Conservation (phyloP, 2,888 invertebrate genomes). For the Parapristionchus giblindavisi region DNA sequence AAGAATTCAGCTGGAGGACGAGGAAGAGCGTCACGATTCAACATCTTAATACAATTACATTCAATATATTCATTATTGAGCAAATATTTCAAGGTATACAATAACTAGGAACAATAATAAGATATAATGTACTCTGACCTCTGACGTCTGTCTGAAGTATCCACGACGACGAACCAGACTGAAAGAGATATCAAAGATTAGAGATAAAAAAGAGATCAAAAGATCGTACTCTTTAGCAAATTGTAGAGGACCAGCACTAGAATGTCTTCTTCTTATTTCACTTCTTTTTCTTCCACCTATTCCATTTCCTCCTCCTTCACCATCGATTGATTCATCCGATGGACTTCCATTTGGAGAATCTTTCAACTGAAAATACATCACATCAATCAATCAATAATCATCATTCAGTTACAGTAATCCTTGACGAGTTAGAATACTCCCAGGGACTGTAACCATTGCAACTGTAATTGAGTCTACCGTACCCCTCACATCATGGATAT, state of each 20-base stretch:
- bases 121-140: conserved; percentile 11
- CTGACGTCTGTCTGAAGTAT: conserved; percentile 54
- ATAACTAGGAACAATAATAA: neutral
- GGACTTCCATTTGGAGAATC: conserved; percentile 23
- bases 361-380: conserved; percentile 31
- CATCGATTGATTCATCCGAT: conserved; percentile 32
- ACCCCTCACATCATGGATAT: too few species aligned
- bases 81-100: neutral
- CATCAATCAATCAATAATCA: conserved; percentile 20
- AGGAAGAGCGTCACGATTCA: conserved; percentile 35
- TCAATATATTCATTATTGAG: neutral
- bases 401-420: neutral
- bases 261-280: conserved; percentile 32
- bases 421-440: too few species aligned
- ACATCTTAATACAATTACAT: neutral
- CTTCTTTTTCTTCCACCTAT: conserved; percentile 43
- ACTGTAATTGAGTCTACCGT: too few species aligned
- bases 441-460: too few species aligned
- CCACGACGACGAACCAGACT: conserved; percentile 40
- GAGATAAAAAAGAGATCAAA: neutral
- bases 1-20: conserved; percentile 59
- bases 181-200: conserved; percentile 1
- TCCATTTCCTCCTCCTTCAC: neutral
- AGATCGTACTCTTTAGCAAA: conserved; percentile 54
- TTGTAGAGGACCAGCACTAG: conserved; percentile 49